phyloP scores from a whole-genome alignment of 2,888 invertebrate genomes.

The Sympetrum striolatum region DNA sequence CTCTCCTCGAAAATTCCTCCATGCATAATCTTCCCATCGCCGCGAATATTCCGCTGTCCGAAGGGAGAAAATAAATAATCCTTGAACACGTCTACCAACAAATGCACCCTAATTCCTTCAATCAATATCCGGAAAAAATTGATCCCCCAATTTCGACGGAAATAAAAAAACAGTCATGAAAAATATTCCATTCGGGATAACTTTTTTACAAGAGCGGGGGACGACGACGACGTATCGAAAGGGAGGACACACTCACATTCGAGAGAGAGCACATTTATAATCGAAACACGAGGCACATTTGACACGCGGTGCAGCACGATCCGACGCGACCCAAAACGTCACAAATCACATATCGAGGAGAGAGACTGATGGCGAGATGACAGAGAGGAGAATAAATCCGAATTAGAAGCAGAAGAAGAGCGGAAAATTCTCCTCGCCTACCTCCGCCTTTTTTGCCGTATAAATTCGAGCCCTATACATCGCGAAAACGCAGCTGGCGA shows the following conservation, averaged over 20 bases:
- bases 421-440: background rate
- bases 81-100: background rate
- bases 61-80: background rate
- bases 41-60: background rate
- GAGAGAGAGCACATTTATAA: background rate
- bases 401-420: background rate
- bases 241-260: background rate
- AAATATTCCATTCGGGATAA: background rate
- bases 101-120: background rate
- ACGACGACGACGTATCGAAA: background rate
- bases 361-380: background rate
- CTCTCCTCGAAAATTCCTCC: background rate
- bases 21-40: background rate
- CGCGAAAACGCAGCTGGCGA: background rate
- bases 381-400: background rate
- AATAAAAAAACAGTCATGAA: background rate
- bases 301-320: background rate
- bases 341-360: background rate
- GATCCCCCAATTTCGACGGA: background rate
- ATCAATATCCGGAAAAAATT: background rate
- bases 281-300: background rate
- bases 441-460: background rate
- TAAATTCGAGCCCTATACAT: background rate
- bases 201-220: background rate
- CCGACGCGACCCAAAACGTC: background rate